phyloP scores from a whole-genome alignment of 2,113 vertebrate genomes.

The Tauraco erythrolophus region DNA sequence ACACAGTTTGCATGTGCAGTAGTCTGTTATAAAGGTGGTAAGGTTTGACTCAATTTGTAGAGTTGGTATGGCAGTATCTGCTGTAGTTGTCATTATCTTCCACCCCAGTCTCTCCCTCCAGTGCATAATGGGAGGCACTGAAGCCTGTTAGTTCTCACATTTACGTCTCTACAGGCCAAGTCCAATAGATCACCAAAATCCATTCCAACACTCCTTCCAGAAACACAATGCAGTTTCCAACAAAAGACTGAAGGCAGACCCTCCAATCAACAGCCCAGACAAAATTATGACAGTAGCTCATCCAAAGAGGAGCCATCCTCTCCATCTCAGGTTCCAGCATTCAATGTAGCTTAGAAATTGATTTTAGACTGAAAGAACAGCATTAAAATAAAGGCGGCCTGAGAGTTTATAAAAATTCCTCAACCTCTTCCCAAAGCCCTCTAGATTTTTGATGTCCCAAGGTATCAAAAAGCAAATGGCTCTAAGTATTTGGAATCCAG shows the following conservation, averaged over 20 bases:
- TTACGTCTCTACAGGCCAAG: not conserved
- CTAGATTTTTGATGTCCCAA: no score
- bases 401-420: not conserved
- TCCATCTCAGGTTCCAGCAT: not conserved
- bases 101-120: not conserved
- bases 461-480: not conserved
- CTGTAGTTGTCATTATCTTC: not conserved
- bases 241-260: not conserved
- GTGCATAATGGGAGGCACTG: not conserved
- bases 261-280: accelerated
- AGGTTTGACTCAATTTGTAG: not conserved
- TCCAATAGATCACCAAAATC: not conserved
- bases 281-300: not conserved
- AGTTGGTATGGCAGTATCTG: not conserved
- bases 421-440: not conserved
- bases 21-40: not conserved
- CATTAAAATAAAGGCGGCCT: not conserved
- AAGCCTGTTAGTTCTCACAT: not conserved
- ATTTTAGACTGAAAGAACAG: not conserved
- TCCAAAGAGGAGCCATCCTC: not conserved
- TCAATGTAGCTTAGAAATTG: not conserved
- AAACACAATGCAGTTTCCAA: not conserved
- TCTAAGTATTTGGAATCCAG: not conserved
- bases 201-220: not conserved
- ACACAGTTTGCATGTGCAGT: not conserved